Percentiles rank a stretch among this genome's conserved stretches.
Conservation (phyloP, 2,797 vertebrate genomes). For the Cossypha polioptera region DNA sequence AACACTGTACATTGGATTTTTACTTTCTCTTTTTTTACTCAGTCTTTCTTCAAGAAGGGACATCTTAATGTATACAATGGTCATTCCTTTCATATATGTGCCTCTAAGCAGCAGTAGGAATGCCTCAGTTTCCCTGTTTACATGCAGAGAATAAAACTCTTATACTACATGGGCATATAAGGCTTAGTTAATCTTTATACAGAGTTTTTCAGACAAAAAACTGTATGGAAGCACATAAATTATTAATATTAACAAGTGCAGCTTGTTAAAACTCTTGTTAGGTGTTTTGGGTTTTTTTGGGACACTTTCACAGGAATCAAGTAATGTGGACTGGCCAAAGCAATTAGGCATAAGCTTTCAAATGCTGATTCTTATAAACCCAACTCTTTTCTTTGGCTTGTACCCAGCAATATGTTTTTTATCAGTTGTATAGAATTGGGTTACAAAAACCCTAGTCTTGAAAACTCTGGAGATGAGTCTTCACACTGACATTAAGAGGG, state of each 20-base stretch:
- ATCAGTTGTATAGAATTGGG: not conserved
- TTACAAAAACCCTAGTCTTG: not conserved
- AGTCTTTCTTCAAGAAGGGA: not conserved
- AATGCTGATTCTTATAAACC: conserved; percentile 47
- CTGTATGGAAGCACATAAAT: not conserved
- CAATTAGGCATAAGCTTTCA: not conserved
- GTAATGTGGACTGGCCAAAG: not conserved
- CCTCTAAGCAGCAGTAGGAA: not conserved
- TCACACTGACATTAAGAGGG: not conserved
- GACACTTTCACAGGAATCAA: not conserved
- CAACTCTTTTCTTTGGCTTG: conserved; percentile 8
- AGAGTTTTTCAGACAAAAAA: not conserved
- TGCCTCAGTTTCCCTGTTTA: not conserved
- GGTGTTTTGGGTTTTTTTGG: not conserved
- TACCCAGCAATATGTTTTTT: conserved; percentile 18
- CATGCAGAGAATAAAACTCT: not conserved
- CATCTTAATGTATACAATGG: not conserved
- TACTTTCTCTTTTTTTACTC: not conserved
- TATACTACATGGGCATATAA: not conserved
- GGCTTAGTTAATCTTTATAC: not conserved
- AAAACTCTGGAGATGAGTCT: not conserved
- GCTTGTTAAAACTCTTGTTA: not conserved
- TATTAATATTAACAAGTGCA: not conserved
- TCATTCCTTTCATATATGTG: not conserved
- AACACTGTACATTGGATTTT: not conserved